Conservation (phyloP, 1,140 invertebrate genomes). For the Tetramorium alpestre region DNA sequence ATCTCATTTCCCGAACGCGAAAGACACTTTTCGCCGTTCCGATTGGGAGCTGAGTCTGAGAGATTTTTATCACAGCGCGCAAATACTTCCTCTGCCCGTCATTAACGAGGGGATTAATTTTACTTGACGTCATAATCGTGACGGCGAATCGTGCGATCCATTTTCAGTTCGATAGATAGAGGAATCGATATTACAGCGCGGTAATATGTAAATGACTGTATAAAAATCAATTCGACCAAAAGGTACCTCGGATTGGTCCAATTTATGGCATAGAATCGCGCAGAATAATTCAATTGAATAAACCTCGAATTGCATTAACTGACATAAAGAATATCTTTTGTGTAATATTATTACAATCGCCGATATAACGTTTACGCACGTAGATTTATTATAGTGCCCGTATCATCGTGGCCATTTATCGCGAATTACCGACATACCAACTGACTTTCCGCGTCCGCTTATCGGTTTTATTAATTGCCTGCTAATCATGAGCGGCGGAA, state of each 20-base stretch:
- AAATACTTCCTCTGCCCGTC: not conserved
- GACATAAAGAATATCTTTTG: slow-evolving; percentile 22
- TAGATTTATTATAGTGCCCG: slow-evolving; percentile 36
- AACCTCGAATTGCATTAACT: not conserved
- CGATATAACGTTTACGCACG: not conserved
- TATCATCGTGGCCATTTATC: slow-evolving; percentile 63
- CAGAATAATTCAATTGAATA: slow-evolving; percentile 13
- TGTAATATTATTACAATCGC: slow-evolving; percentile 17
- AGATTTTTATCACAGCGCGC: slow-evolving; percentile 35
- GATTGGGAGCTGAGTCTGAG: not conserved
- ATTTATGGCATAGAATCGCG: slow-evolving; percentile 8
- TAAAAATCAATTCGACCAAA: slow-evolving; percentile 8
- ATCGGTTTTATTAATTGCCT: slow-evolving; percentile 71
- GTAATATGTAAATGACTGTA: slow-evolving; percentile 12
- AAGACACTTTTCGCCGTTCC: slow-evolving; percentile 9
- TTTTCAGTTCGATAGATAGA: slow-evolving; percentile 1
- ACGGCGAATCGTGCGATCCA: not conserved
- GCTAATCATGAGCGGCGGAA: slow-evolving; percentile 63
- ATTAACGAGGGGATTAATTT: slow-evolving; percentile 49
- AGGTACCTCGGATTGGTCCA: not conserved
- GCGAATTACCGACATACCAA: slow-evolving; percentile 55
- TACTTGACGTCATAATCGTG: not conserved
- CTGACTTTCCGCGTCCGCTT: slow-evolving; percentile 62
- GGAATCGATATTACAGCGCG: not conserved
- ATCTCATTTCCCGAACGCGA: slow-evolving; percentile 56